Evolutionary conservation across 2,888 invertebrate genomes (phyloP).

Genomic region (Diarsia brunnea): DNA sequence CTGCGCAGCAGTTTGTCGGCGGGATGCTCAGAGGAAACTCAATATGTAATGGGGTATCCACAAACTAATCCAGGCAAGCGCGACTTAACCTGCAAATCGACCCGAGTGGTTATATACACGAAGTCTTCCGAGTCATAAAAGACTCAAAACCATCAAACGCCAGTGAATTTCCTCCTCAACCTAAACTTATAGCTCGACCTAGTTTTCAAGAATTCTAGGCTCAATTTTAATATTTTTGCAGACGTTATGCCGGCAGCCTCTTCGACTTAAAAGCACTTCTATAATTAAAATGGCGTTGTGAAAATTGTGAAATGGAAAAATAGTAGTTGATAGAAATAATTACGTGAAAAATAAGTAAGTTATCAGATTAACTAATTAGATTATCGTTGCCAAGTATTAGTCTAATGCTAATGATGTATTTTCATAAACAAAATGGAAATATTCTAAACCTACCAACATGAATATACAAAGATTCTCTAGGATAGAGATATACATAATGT

Average conservation of each 20-base stretch:
- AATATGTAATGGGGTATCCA: too few species aligned
- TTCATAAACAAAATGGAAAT: conserved; percentile 44
- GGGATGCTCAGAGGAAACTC: too few species aligned
- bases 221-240: conserved; percentile 52
- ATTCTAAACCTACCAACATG: conserved; percentile 36
- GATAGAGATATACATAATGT: conserved; percentile 52
- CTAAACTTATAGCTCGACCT: conserved; percentile 55
- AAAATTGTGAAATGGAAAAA: conserved; percentile 18
- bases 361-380: not conserved
- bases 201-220: conserved; percentile 58
- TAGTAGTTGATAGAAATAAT: not conserved
- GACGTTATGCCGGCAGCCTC: conserved; percentile 21
- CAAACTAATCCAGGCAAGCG: too few species aligned
- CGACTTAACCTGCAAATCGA: too few species aligned
- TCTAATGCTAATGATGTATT: not conserved
- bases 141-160: conserved; percentile 52
- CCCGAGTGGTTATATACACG: too few species aligned
- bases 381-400: not conserved
- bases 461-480: conserved; percentile 51
- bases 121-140: conserved; percentile 30
- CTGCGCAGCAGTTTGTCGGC: too few species aligned
- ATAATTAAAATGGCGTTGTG: conserved; percentile 49
- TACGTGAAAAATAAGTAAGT: not conserved
- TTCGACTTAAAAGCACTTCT: conserved; percentile 41
- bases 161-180: conserved; percentile 40